phyloP scores from a whole-genome alignment of 2,888 invertebrate genomes.

The Drosophila seclusa region DNA sequence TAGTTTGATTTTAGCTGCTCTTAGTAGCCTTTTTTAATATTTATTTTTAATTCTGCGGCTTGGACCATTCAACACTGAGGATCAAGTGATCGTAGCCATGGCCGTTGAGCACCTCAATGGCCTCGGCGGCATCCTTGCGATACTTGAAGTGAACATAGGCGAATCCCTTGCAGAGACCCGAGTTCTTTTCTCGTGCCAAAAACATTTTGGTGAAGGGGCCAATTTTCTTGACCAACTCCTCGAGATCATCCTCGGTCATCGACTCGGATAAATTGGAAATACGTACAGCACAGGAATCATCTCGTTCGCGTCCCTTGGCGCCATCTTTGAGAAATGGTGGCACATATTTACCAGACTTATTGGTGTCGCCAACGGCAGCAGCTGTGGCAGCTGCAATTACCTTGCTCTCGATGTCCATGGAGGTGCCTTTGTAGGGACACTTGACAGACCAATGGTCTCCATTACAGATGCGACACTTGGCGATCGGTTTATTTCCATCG shows the following conservation, averaged over 20 bases:
- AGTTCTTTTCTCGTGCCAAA: slow-evolving; percentile 96
- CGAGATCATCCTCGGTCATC: slow-evolving; percentile 96
- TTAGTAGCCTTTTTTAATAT: slow-evolving; percentile 30
- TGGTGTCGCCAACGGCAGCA: slow-evolving; percentile 58
- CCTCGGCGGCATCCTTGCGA: slow-evolving; percentile 95
- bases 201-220: slow-evolving; percentile 97
- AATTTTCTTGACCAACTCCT: slow-evolving; percentile 97
- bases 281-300: slow-evolving; percentile 96
- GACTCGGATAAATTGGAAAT: slow-evolving; percentile 99
- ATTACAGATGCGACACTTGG: slow-evolving; percentile 94
- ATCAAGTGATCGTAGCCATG: slow-evolving; percentile 99
- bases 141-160: slow-evolving; percentile 99
- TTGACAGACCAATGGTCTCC: slow-evolving; percentile 99
- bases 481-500: slow-evolving; percentile 91
- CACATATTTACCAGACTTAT: slow-evolving; percentile 89
- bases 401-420: slow-evolving; percentile 88
- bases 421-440: slow-evolving; percentile 98
- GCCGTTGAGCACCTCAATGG: slow-evolving; percentile 94
- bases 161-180: slow-evolving; percentile 96
- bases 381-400: slow-evolving; percentile 83
- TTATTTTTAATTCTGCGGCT: slow-evolving; percentile 87
- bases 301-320: slow-evolving; percentile 89
- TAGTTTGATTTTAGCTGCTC: background rate
- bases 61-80: slow-evolving; percentile 99
- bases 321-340: slow-evolving; percentile 96